These are phyloP conservation scores for Lichenostomus cassidix DNA, from an alignment of 2,113 vertebrate species.

Conservation along the genomic window DNA sequence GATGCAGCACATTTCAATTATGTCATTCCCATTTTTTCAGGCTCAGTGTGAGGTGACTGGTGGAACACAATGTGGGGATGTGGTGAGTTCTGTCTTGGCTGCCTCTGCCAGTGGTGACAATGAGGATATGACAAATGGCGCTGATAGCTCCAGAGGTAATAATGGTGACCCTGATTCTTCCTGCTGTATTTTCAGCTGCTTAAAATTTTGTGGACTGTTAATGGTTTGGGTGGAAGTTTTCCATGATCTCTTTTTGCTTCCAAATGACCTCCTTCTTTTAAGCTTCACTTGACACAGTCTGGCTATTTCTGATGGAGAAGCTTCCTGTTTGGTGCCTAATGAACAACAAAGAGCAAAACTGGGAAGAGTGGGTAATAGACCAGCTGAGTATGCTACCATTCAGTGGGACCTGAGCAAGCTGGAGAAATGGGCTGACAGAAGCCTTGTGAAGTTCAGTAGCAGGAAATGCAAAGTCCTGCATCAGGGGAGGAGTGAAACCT, in stretches of 20 bases:
- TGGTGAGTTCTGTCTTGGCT: neutral
- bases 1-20: neutral
- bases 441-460: neutral
- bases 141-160: neutral
- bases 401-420: neutral
- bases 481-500: neutral
- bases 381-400: neutral
- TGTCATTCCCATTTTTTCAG: neutral
- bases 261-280: neutral
- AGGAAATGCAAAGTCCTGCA: neutral
- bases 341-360: neutral
- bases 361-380: neutral
- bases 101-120: fast-evolving
- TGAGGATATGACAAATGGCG: neutral
- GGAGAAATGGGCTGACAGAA: neutral
- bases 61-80: neutral
- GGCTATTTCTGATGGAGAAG: neutral
- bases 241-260: neutral
- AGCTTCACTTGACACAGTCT: neutral
- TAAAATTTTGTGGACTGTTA: neutral
- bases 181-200: neutral
- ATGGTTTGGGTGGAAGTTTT: neutral
- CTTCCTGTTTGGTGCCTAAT: neutral
- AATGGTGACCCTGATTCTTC: neutral
- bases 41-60: neutral